phyloP scores from a whole-genome alignment of 53 echinoderm and acorn worm genomes.

The Luidia sarsii region DNA sequence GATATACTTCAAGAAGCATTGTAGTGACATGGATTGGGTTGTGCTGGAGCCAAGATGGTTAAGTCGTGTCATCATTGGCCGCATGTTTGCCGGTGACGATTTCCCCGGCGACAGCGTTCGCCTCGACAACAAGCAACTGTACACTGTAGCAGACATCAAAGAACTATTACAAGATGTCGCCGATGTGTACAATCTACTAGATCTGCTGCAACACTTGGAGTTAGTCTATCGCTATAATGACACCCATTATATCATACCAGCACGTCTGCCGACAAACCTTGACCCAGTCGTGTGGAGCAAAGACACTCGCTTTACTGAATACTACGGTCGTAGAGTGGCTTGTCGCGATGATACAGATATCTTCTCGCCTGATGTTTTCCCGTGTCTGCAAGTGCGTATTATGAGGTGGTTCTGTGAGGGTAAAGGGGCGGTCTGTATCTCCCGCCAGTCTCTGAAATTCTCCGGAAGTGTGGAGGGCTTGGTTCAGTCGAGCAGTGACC shows the following conservation, averaged over 20 bases:
- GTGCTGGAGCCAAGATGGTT: constrained; percentile 55
- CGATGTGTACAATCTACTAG: constrained; percentile 33
- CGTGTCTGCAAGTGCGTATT: constrained; percentile 50
- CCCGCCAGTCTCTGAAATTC: constrained; percentile 39
- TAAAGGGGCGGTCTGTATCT: constrained; percentile 25
- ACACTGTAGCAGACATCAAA: constrained; percentile 37
- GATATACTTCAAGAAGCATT: constrained; percentile 56
- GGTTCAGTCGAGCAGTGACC: constrained; percentile 35
- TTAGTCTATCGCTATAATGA: constrained; percentile 46
- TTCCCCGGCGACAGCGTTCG: constrained; percentile 2
- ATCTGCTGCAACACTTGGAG: constrained; percentile 50
- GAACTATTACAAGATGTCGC: constrained; percentile 41
- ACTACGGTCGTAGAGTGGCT: constrained; percentile 59
- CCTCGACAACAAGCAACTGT: constrained; percentile 45
- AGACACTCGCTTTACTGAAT: constrained; percentile 41
- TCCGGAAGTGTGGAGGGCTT: constrained; percentile 46
- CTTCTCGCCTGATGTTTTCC: constrained; percentile 53
- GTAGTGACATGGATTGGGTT: constrained; percentile 49
- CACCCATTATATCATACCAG: constrained; percentile 50
- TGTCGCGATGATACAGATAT: constrained; percentile 59
- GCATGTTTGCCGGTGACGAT: constrained; percentile 51
- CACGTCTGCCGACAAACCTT: constrained; percentile 28
- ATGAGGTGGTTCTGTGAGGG: constrained; percentile 50
- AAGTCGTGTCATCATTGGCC: constrained; percentile 54
- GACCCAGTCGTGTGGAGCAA: constrained; percentile 47